phyloP scores from a whole-genome alignment of 2,797 vertebrate species.

The Amblyraja radiata region DNA sequence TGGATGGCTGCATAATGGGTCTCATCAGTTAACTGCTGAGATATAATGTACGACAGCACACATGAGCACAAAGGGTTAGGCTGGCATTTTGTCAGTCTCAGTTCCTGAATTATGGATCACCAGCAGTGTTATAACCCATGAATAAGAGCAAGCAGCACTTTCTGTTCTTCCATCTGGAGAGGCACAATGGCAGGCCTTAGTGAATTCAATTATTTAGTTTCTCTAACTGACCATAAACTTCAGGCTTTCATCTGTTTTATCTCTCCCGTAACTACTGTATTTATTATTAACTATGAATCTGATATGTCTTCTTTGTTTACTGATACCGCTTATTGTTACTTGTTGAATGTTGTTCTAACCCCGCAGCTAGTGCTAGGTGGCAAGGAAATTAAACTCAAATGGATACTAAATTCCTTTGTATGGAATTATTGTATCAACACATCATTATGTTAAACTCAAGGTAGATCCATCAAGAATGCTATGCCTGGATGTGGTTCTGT shows the following conservation, averaged over 20 bases:
- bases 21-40: neutral
- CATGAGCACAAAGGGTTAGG: neutral
- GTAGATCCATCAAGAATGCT: no score
- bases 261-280: neutral
- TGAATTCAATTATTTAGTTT: slow-evolving; percentile 25
- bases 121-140: neutral
- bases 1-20: neutral
- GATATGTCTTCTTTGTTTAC: neutral
- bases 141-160: neutral
- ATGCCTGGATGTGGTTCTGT: no score
- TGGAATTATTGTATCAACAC: no score
- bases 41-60: neutral
- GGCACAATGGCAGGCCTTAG: neutral
- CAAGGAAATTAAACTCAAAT: neutral
- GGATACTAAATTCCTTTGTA: neutral
- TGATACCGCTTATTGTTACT: neutral
- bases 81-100: neutral
- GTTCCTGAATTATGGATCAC: slow-evolving; percentile 18
- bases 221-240: slow-evolving; percentile 24
- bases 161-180: slow-evolving; percentile 5
- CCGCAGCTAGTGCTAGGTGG: neutral
- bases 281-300: neutral
- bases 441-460: neutral
- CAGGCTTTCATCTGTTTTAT: slow-evolving; percentile 9
- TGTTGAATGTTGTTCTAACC: neutral